Base-by-base conservation (phyloP, 2,888 invertebrate species). In the Serrognathus titanus region DNA sequence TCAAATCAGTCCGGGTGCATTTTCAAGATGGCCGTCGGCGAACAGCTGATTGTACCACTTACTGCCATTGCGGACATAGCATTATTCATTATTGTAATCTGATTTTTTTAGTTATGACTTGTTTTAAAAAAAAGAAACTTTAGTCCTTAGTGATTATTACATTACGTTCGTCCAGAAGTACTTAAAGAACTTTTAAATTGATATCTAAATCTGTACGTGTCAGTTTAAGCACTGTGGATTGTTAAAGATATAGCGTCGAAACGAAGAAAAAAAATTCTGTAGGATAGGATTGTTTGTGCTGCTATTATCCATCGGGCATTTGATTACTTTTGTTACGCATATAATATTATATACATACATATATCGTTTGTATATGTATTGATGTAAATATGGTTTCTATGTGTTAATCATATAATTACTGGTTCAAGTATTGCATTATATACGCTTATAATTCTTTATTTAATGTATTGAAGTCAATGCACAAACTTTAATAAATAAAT, bases 141-240 rank as follows among this genome's bases (percentile, higher is more conserved):
- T 37, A 35, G 35, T 31, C 35, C 16, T n/a, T 48, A n/a, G 11
- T 46, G 48, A 45, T 35, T 53, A 55, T 64, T 61, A 51, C 54
- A 55, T 66, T 69, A 68, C 67, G 71, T 71, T 73, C 73, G 73
- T 73, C 72, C 73, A 73, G 69, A 71, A 59, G 74, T 74, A 74
- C 73, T 73, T 73, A 74, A 72, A 62, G 59, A 64, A 62, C 58
- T 59, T 65, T 16, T 64, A 31, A 31, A 61, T 51, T 58, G 60
- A 69, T 66, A 61, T 59, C 57, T 62, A 61, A 62, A 63, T 20
- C 59, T 63, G 55, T 69, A 69, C 68, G 66, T 66, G 69, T 67
- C 66, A 67, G 65, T 63, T 65, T 63, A 67, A 71, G 69, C 69
- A 70, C 71, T 69, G 65, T 70, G 70, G 71, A 68, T 70, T 65